Evolutionary conservation across 2,888 invertebrate species (phyloP).

Genomic region (Agrenia bidenticulata): DNA sequence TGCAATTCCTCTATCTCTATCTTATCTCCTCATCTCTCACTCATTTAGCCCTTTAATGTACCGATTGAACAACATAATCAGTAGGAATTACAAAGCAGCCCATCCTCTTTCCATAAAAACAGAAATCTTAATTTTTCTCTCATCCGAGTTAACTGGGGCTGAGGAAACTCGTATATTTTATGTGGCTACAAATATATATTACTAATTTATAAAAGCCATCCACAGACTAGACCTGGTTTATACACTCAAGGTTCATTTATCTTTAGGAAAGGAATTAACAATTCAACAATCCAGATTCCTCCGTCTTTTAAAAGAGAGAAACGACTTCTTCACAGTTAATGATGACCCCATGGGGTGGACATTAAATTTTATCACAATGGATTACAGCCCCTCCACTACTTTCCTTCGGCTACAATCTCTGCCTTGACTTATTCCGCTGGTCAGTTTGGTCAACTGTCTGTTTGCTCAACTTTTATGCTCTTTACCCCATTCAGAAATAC

Average conservation of each 20-base stretch:
- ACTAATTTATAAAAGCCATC: too few species aligned
- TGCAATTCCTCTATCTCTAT: not conserved
- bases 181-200: too few species aligned
- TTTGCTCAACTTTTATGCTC: too few species aligned
- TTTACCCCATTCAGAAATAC: too few species aligned
- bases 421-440: too few species aligned
- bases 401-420: too few species aligned
- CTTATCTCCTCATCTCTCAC: not conserved
- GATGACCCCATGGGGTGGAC: constrained; percentile 21
- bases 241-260: not conserved
- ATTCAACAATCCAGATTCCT: constrained; percentile 14
- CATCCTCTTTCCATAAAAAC: constrained; percentile 16
- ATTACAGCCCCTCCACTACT: too few species aligned
- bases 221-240: too few species aligned
- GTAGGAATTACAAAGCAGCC: not conserved
- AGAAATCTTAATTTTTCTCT: constrained; percentile 1
- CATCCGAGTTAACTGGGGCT: not conserved
- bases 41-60: not conserved
- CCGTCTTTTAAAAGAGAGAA: constrained; percentile 9
- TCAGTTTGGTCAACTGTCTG: too few species aligned
- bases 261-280: not conserved
- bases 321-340: constrained; percentile 23
- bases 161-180: too few species aligned
- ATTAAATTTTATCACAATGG: constrained; percentile 16
- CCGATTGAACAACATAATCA: constrained; percentile 11